Evolutionary conservation across 2,797 vertebrate genomes (phyloP), one percentile per base, ranked within the genome.

Genomic region (Propithecus perrieri): DNA sequence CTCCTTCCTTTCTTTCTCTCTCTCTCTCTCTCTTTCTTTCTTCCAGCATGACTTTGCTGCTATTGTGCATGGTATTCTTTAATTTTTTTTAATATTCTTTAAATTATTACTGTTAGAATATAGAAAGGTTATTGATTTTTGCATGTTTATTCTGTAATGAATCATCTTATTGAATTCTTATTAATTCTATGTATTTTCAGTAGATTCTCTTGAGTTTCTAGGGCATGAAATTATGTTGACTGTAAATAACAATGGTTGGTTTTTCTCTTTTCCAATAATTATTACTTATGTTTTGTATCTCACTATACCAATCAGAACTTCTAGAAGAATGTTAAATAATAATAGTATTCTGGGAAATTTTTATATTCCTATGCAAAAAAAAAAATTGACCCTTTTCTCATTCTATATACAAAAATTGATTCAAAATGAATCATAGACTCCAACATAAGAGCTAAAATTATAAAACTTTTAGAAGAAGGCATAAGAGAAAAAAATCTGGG

Each of bases 71-170:
- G 57, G 14, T 12, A 94, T 22, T 85, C 80, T 80, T 94, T 85
- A 55, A 69, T 65, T 94, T 94, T 86, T 35, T 53, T 20, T 86
- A 85, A 48, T 41, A 67, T 17, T 18, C 41, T 95, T 94, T 74
- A 95, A 89, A 69, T 85, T 61, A 87, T 76, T 93, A 41, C 10
- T 81, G 3, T 76, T 95, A 28, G 57, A 81, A 69, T 48, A 79
- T 85, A 86, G 89, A 94, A 86, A 89, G 74, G 78, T 69, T 76
- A 87, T 43, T 94, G 84, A 50, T 69, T 95, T 94, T 92, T 95
- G 71, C 33, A 87, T 63, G 13, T 76, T 80, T 87, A 86, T 67
- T 91, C 26, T 89, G 30, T 72, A 94, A 78, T 20, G 67, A 74
- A 92, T 95, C 46, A 72, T 85, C 91, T 94, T 67, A 93, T 72